Evolutionary conservation across 53 echinoderm and acorn worm species (phyloP).

Genomic region (Patiria pectinifera): DNA sequence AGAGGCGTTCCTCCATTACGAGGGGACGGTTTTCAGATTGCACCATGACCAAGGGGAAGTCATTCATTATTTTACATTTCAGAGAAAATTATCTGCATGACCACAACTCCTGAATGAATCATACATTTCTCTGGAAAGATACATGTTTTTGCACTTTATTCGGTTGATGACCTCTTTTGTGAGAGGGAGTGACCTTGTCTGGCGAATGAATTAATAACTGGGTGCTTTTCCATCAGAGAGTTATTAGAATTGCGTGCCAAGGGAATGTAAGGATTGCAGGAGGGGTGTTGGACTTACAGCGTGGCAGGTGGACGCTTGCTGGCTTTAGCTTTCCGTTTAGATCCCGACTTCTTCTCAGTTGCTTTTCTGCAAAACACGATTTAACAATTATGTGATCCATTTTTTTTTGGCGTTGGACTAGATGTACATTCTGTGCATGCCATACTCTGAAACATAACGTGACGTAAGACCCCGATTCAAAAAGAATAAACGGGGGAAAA

Average conservation of each 20-base stretch:
- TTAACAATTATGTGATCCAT: background rate
- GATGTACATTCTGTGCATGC: no score
- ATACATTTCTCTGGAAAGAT: no score
- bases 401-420: background rate
- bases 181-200: no score
- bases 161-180: no score
- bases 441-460: background rate
- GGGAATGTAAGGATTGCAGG: background rate
- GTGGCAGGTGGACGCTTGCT: constrained; percentile 25
- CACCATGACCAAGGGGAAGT: background rate
- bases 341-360: background rate
- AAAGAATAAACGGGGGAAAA: no score
- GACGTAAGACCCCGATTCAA: background rate
- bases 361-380: constrained; percentile 13
- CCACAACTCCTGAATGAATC: no score
- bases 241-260: background rate
- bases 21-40: no score
- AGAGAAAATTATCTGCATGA: no score
- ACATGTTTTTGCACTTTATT: no score
- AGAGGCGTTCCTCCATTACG: no score
- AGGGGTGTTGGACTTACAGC: background rate
- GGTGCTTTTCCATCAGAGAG: background rate
- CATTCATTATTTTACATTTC: background rate
- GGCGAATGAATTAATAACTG: background rate
- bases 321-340: background rate